Base-by-base conservation (phyloP, 2,888 invertebrate species). In the Platypus cylindrus region DNA sequence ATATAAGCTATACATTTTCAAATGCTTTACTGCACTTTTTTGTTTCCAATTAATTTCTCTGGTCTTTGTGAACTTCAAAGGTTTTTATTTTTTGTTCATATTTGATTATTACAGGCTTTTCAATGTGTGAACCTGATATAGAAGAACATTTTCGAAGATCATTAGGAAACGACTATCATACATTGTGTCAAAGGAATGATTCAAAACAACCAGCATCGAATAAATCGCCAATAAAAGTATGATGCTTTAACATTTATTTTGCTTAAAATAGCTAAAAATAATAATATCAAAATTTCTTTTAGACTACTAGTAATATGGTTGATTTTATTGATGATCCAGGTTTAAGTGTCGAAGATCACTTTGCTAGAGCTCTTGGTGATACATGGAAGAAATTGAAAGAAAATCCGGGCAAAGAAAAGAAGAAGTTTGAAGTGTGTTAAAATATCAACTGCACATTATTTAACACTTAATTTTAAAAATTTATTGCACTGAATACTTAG, bases 81-180 rank as follows among this genome's bases (percentile, higher is more conserved):
- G n/a, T n/a, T n/a, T n/a, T n/a, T n/a, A n/a, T n/a, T n/a, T n/a
- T n/a, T n/a, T n/a, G n/a, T n/a, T n/a, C n/a, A n/a, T n/a, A n/a
- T n/a, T n/a, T 20, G 22, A 43, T 41, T 38, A 31, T 56, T 54
- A 17, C 62, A 78, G 79, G 78, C 52, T 73, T 76, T 58, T 76
- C 78, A 9, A 76, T 78, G 70, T 82, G 85, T 62, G 90, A 90
- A 62, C 85, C 86, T 8, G 86, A 85, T 36, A 90, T 93, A 53
- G 93, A 94, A 63, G 94, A 94, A 58, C 93, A 94, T 64, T 94
- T 94, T 65, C 73, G 91, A 36, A 76, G 91, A 42, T 91, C 91
- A 1, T 69, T 94, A 43, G 91, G 91, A 37, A 77, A 80, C 48
- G 76, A 83, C 57, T 82, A 82, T 64, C 73, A 76, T 61, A 71